A percentile compares a stretch with the other conserved stretches of the same genome.
Evolutionary conservation across 2,888 invertebrate genomes (phyloP).

Genomic region (Pristionchus fissidentatus): DNA sequence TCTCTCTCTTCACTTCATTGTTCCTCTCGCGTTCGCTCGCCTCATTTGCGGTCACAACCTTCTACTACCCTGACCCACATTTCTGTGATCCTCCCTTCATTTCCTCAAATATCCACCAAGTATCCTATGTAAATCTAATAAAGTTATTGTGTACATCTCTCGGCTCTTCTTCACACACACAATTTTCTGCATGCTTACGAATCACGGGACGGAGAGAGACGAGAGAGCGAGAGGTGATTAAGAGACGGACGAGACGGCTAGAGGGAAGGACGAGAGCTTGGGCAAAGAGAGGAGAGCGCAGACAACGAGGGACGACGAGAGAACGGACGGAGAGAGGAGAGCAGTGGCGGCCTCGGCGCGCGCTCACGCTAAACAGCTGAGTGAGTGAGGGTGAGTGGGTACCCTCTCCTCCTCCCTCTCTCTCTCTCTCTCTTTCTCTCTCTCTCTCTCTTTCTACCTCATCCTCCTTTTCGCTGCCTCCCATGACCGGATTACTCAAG

Average conservation of each 20-base stretch:
- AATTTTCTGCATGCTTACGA: not conserved
- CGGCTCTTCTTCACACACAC: conserved; percentile 1
- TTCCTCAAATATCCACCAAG: not conserved
- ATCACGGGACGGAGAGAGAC: conserved; percentile 39
- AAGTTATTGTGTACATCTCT: conserved; percentile 25
- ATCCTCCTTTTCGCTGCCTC: not conserved
- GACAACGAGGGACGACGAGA: not conserved
- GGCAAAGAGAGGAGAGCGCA: not conserved
- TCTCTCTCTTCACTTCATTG: not conserved
- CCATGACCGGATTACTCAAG: conserved; percentile 24
- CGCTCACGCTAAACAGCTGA: conserved; percentile 46
- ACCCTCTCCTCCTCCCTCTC: too few relatives aligned
- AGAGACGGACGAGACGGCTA: not conserved
- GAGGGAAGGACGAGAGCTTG: not conserved
- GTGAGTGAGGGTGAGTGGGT: too few relatives aligned
- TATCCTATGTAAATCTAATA: conserved; percentile 1
- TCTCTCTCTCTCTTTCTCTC: conserved; percentile 16
- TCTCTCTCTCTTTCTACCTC: conserved; percentile 1
- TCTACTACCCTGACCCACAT: not conserved
- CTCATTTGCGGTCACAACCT: conserved; percentile 7
- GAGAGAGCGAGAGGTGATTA: not conserved
- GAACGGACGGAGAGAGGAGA: not conserved
- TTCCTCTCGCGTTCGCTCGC: not conserved
- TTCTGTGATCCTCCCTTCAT: conserved; percentile 23
- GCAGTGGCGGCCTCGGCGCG: conserved; percentile 10